A percentile compares a stretch with the other conserved stretches of the same genome.
phyloP scores from a whole-genome alignment of 2,888 invertebrate genomes.

The Parthenolecanium corni region DNA sequence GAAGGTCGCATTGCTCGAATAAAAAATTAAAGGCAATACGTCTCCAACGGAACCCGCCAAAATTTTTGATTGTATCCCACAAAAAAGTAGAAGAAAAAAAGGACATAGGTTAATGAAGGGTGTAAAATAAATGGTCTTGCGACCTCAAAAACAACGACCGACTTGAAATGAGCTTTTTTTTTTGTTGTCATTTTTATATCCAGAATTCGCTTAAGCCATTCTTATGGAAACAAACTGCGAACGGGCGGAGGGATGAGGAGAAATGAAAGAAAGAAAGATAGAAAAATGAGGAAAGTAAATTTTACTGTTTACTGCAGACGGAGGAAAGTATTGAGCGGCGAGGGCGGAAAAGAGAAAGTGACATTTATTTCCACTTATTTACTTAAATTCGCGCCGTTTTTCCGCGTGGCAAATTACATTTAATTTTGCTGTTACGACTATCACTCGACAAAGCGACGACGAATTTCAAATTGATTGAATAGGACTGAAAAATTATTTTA shows the following conservation, averaged over 20 bases:
- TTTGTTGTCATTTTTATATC: too few relatives aligned
- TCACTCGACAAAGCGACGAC: too few relatives aligned
- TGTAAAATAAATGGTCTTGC: conserved; percentile 20
- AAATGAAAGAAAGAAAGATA: too few relatives aligned
- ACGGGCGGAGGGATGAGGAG: too few relatives aligned
- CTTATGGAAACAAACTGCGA: too few relatives aligned
- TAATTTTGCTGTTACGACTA: background rate
- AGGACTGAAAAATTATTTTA: too few relatives aligned
- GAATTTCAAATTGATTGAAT: too few relatives aligned
- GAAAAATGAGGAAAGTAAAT: too few relatives aligned
- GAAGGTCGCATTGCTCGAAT: background rate
- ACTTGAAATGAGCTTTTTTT: background rate
- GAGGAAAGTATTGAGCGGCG: too few relatives aligned
- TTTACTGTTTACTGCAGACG: too few relatives aligned
- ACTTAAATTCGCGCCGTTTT: background rate
- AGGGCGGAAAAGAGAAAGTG: background rate
- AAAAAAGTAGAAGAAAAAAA: background rate
- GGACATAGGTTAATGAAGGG: conserved; percentile 23
- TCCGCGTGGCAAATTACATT: background rate
- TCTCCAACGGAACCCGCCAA: background rate
- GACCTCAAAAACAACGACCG: background rate
- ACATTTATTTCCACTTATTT: background rate
- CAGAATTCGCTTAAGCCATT: too few relatives aligned
- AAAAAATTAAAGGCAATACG: background rate
- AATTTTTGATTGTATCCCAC: conserved; percentile 12